Conservation (phyloP, 2,797 vertebrate species). For the Hafferia zeledoni region DNA sequence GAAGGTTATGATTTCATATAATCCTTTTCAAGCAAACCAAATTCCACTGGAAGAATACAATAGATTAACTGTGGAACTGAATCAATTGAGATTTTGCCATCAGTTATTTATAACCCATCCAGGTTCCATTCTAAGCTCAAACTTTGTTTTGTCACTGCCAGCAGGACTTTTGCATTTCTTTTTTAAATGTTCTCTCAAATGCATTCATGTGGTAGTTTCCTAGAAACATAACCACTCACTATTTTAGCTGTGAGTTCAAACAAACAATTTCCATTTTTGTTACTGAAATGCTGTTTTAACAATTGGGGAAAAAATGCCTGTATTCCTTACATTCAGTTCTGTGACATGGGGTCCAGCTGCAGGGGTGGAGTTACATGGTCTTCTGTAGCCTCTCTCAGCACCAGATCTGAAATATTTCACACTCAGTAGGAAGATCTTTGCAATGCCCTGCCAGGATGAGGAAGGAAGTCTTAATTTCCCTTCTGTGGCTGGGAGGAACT, state of each 20-base stretch:
- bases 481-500: neutral
- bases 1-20: slow-evolving; percentile 62
- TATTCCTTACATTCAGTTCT: neutral
- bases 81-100: slow-evolving; percentile 35
- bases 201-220: slow-evolving; percentile 17
- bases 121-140: slow-evolving; percentile 35
- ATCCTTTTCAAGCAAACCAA: slow-evolving; percentile 65
- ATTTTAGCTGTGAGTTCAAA: neutral
- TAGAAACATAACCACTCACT: slow-evolving; percentile 5
- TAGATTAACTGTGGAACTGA: slow-evolving; percentile 22
- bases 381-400: neutral
- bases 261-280: neutral
- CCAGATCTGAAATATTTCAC: neutral
- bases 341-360: neutral
- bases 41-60: slow-evolving; percentile 42
- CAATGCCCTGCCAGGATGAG: neutral
- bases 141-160: slow-evolving; percentile 54
- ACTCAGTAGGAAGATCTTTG: neutral
- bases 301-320: neutral
- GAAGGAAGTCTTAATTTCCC: slow-evolving; percentile 29
- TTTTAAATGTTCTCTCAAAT: neutral
- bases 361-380: neutral
- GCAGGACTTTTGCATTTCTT: slow-evolving; percentile 28
- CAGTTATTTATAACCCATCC: slow-evolving; percentile 20
- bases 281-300: neutral